Evolutionary conservation across 2,113 vertebrate species (phyloP).

Genomic region (Drymodes brunneopygia): DNA sequence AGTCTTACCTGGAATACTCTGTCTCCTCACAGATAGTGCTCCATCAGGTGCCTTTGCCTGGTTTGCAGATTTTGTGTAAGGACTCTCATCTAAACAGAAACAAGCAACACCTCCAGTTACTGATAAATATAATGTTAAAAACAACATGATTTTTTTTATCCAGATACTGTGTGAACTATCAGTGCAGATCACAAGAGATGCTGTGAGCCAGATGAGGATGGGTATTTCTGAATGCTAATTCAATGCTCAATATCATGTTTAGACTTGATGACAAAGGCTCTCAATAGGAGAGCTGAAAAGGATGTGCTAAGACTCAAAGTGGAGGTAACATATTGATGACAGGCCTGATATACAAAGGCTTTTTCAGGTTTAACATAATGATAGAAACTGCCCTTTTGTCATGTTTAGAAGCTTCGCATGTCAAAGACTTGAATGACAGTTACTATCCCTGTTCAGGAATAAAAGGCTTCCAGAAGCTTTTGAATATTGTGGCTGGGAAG

Average conservation of each 20-base stretch:
- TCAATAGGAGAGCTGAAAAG: not conserved
- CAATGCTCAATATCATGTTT: not conserved
- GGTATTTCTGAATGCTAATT: not conserved
- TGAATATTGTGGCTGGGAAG: not conserved
- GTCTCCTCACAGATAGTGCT: slow-evolving; percentile 94
- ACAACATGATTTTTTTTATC: not conserved
- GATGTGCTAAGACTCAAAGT: not conserved
- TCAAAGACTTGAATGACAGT: not conserved
- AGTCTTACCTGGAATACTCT: slow-evolving; percentile 94
- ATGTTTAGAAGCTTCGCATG: not conserved
- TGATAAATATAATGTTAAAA: not conserved
- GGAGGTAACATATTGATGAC: not conserved
- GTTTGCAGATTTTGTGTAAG: slow-evolving; percentile 93
- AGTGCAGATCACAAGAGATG: not conserved
- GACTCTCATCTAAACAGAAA: slow-evolving; percentile 93
- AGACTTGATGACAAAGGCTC: not conserved
- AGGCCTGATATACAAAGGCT: not conserved
- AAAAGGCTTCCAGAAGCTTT: not conserved
- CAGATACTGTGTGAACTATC: not conserved
- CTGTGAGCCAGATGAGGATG: not conserved
- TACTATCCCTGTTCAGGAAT: not conserved
- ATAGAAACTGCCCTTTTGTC: not conserved
- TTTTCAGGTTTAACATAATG: not conserved
- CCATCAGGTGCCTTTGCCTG: slow-evolving; percentile 90
- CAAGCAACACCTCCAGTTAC: slow-evolving; percentile 55